These are phyloP conservation scores for Teinopalpus imperialis DNA, from an alignment of 2,888 invertebrate species.

Conservation along the genomic window DNA sequence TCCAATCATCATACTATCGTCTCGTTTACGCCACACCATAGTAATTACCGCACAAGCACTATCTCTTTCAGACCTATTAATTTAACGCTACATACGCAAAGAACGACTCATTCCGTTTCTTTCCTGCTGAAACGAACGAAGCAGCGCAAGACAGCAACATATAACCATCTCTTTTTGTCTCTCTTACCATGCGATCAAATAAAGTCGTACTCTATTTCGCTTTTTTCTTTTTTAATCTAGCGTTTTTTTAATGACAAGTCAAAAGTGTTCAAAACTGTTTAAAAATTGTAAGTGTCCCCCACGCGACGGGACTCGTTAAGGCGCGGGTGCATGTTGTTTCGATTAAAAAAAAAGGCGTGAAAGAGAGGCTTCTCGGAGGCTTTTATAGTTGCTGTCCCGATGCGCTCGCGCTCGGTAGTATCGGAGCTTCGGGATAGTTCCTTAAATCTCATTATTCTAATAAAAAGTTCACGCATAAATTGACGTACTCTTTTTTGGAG, in stretches of 20 bases:
- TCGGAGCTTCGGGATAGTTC: constrained; percentile 73
- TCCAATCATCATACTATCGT: constrained; percentile 72
- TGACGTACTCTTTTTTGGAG: constrained; percentile 60
- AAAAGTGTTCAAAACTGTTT: constrained; percentile 52
- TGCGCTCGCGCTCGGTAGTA: constrained; percentile 78
- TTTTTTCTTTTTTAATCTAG: constrained; percentile 46
- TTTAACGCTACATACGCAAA: constrained; percentile 54
- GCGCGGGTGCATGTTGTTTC: constrained; percentile 60
- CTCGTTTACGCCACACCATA: constrained; percentile 71
- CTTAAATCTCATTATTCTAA: constrained; percentile 74
- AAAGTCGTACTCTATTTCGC: constrained; percentile 47
- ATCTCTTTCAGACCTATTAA: constrained; percentile 77
- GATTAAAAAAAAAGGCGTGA: constrained; percentile 69
- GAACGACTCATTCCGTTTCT: constrained; percentile 64
- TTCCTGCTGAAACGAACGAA: constrained; percentile 56
- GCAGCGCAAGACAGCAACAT: constrained; percentile 46
- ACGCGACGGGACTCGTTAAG: constrained; percentile 57
- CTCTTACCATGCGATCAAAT: constrained; percentile 43
- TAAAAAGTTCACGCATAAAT: constrained; percentile 79
- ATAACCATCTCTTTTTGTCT: constrained; percentile 55
- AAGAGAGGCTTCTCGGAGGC: constrained; percentile 74
- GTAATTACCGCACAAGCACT: constrained; percentile 69
- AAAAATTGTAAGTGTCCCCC: constrained; percentile 59
- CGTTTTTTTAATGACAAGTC: constrained; percentile 60
- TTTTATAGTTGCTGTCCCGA: constrained; percentile 78